phyloP scores from a whole-genome alignment of 2,888 invertebrate genomes.

The Nasonia oneida region DNA sequence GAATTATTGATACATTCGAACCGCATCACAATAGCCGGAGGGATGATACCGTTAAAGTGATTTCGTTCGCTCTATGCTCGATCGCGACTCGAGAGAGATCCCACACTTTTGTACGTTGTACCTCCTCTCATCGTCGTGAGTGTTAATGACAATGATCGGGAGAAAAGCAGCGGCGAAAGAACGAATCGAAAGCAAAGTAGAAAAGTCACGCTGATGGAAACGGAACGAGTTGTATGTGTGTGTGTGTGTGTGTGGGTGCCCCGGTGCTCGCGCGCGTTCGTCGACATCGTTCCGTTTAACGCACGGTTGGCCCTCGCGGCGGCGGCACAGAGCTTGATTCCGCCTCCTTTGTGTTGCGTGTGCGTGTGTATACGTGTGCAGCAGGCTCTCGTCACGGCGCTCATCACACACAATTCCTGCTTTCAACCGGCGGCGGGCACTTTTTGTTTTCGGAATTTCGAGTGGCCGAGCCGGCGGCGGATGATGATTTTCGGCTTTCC shows the following conservation, averaged over 20 bases:
- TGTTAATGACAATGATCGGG: slow-evolving; percentile 35
- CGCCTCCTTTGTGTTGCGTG: slow-evolving; percentile 48
- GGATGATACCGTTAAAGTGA: too few species aligned
- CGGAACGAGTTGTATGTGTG: slow-evolving; percentile 24
- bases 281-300: slow-evolving; percentile 61
- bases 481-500: not conserved
- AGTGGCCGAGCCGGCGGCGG: not conserved
- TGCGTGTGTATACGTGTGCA: not conserved
- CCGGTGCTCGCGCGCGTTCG: slow-evolving; percentile 28
- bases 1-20: too few species aligned
- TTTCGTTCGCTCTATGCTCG: not conserved
- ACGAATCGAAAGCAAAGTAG: slow-evolving; percentile 8
- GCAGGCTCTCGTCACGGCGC: slow-evolving; percentile 8
- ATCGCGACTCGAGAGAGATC: not conserved
- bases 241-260: not conserved
- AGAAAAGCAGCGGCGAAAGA: not conserved
- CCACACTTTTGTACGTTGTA: not conserved
- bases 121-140: not conserved
- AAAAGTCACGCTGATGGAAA: slow-evolving; percentile 43
- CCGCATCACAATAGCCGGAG: too few species aligned
- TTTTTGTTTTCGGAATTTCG: slow-evolving; percentile 11
- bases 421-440: not conserved
- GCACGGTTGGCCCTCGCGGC: slow-evolving; percentile 52
- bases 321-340: slow-evolving; percentile 51
- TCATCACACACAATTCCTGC: slow-evolving; percentile 7